Evolutionary conservation across 23 tunicate species (phyloP), one percentile per base, ranked within the genome.

Genomic region (Ascidia mentula): DNA sequence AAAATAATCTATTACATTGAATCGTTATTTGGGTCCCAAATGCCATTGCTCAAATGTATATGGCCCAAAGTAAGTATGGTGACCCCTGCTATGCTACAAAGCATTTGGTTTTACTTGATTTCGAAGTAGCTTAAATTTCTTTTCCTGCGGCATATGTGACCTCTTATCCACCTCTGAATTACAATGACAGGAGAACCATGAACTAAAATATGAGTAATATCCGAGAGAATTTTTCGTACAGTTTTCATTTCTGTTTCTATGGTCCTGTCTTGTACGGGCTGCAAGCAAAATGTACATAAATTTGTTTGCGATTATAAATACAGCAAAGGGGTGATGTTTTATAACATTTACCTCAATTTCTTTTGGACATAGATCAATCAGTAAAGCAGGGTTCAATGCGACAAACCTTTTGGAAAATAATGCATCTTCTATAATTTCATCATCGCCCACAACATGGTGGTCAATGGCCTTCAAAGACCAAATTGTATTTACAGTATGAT

Each of bases 401-500:
- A 18, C 37, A 39, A 93, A 93, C 18, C 82, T 73, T 32, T 78
- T 86, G 13, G 86, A 85, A 59, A 88, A 88, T 0, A 69, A 33
- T 65, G 93, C 86, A 80, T 93, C 98, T 59, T 93, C 98, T 12
- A 93, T 93, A 32, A 93, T 88, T 84, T 93, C 98, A 6, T 88
- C 92, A 77, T 93, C 98, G 0, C 81, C 83, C 39, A 93, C 71
- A 37, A 93, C 93, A 53, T 93, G 98, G 60, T 88, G 87, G 59
- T 93, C 98, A 15, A 93, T 74, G 8, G 93, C 93, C 72, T 93
- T 88, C 72, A 93, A 76, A 17, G 89, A 79, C 93, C 93, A 93
- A 20, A 93, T 93, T 38, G 94, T 88, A 86, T 93, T 93, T 32
- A 93, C 98, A 8, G 85, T 85, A 69, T 93, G 98, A 75, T 93